Percentiles rank a stretch among this genome's conserved stretches.
Conservation (phyloP, 2,797 vertebrate species). For the Rhinichthys osculus region DNA sequence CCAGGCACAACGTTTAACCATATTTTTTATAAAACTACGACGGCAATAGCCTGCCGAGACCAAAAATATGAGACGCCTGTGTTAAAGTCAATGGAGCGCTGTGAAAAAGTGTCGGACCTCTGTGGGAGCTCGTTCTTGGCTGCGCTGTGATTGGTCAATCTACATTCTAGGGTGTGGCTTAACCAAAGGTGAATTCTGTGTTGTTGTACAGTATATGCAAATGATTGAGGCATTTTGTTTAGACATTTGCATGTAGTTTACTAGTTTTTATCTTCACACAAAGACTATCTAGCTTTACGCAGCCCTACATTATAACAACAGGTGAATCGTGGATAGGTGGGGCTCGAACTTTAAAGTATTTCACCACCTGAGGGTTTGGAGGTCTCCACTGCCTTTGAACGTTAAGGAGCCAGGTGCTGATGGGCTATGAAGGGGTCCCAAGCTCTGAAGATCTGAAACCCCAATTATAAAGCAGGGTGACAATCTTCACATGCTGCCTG, state of each 20-base stretch:
- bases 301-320: constrained; percentile 23
- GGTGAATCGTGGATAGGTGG: constrained; percentile 45
- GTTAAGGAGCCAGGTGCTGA: constrained; percentile 56
- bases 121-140: too few species aligned
- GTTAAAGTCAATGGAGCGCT: too few species aligned
- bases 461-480: constrained; percentile 59
- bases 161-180: too few species aligned
- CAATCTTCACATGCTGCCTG: constrained; percentile 50
- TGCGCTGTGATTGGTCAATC: too few species aligned
- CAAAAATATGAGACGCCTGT: too few species aligned
- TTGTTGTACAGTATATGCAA: background rate
- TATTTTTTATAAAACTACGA: too few species aligned
- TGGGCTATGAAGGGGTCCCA: constrained; percentile 47
- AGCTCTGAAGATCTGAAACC: constrained; percentile 60
- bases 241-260: background rate
- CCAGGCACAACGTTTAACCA: too few species aligned
- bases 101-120: too few species aligned
- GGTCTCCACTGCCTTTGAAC: constrained; percentile 53
- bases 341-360: constrained; percentile 41
- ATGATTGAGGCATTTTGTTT: background rate
- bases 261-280: constrained; percentile 1
- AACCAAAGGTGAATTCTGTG: too few species aligned
- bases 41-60: too few species aligned
- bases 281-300: background rate
- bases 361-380: constrained; percentile 35